Evolutionary conservation across 2,797 vertebrate species (phyloP).

Genomic region (Microctenopoma steveboyesi): DNA sequence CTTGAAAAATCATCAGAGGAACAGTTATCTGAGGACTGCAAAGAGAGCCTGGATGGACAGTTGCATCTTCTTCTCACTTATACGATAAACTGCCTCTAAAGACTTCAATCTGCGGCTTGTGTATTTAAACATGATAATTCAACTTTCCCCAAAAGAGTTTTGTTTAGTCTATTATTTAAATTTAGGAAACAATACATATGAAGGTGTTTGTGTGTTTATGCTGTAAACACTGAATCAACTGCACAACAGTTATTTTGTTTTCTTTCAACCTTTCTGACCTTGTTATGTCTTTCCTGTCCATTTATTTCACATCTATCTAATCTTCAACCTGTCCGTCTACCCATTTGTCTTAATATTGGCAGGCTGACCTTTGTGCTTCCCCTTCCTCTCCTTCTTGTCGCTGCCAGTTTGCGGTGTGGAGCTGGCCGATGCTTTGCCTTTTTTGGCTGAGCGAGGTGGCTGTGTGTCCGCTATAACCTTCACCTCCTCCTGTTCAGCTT

Average conservation of each 20-base stretch:
- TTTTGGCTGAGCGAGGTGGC: constrained; percentile 91
- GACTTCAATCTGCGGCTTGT: constrained; percentile 1
- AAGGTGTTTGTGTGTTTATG: constrained; percentile 4
- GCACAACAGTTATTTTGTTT: neutral
- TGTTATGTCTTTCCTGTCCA: constrained; percentile 4
- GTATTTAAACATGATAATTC: neutral
- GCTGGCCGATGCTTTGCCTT: constrained; percentile 86
- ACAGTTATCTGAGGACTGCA: constrained; percentile 19
- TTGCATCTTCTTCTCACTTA: constrained; percentile 15
- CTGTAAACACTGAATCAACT: neutral
- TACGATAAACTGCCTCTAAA: neutral
- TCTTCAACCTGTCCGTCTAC: constrained; percentile 2
- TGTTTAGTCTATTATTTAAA: neutral
- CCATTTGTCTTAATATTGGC: constrained; percentile 25
- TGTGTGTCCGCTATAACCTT: constrained; percentile 87
- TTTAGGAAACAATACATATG: neutral
- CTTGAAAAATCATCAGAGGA: constrained; percentile 27
- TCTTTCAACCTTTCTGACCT: constrained; percentile 1
- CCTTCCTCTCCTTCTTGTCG: constrained; percentile 94
- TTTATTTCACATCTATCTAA: constrained; percentile 9
- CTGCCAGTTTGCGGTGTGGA: constrained; percentile 91
- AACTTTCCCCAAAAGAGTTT: neutral
- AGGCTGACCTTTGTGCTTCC: constrained; percentile 96
- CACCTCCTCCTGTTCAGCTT: constrained; percentile 92
- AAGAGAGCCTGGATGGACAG: constrained; percentile 10